Base-by-base conservation (phyloP, 1,140 invertebrate species). In the Calephelis nemesis region DNA sequence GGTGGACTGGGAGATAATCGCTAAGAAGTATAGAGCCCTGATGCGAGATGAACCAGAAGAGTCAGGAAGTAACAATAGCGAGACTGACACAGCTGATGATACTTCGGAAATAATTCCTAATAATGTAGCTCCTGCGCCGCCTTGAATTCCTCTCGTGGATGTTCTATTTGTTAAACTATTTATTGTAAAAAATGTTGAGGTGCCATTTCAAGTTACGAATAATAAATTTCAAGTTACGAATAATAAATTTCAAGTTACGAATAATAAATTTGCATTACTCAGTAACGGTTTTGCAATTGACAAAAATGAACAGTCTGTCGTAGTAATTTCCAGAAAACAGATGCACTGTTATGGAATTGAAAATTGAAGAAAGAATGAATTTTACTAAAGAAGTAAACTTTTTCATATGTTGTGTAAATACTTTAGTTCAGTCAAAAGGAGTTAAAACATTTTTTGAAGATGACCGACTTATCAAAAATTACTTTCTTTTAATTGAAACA, bases 1-100 rank as follows among this genome's bases (percentile, higher is more conserved):
- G 0, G 96, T 97, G 5, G 97, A 98, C 84, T 98, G 97, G 97
- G 95, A 97, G 74, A 92, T 95, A 1, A 98, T 98, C 40, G 95
- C 97, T 8, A 96, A 96, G 85, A 97, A 97, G 79, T 98, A 98
- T 83, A 93, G 97, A n/a, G 95, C 95, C 0, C 91, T 98, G 1
- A 95, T 95, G 81, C 95, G 96, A 8, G 94, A 94, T 63, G 87
- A 90, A 64, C 89, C 94, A 7, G 93, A 95, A 52, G 94, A 95
- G 48, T 92, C 93, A 2, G 82, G 87, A 5, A 79, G 93, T 10
- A 93, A 93, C 40, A 82, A 91, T 0, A 93, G 85, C 47, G 94
- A 94, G 48, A 81, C 85, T 5, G 93, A 92, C 12, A 76, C 85
- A 5, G 85, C 89, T 15, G 89, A 91, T n/a, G 74, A 90, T 64